phyloP scores from a whole-genome alignment of 2,113 vertebrate species.

The Megaleporinus macrocephalus region DNA sequence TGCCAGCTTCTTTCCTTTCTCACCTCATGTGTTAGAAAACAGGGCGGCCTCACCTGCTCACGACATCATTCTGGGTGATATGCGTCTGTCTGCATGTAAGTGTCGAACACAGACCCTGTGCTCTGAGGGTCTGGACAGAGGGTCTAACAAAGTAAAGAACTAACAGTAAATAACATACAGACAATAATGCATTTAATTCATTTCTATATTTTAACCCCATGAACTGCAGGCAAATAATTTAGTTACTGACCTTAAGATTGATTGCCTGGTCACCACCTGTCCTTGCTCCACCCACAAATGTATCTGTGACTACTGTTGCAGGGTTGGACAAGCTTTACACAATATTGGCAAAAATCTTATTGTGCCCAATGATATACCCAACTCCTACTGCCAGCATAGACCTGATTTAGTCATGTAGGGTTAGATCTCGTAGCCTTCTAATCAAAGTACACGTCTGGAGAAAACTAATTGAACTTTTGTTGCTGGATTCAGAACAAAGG shows the following conservation, averaged over 20 bases:
- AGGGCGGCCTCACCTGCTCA: conserved; percentile 2
- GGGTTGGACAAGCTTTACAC: background rate
- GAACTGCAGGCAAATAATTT: background rate
- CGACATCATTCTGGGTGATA: conserved; percentile 20
- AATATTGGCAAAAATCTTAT: too few species aligned
- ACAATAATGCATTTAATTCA: too few species aligned
- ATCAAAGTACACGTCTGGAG: too few species aligned
- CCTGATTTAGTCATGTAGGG: too few species aligned
- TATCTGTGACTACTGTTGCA: background rate
- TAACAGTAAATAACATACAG: too few species aligned
- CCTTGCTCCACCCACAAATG: background rate
- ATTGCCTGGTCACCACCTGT: background rate
- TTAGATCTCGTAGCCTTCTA: too few species aligned
- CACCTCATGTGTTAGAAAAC: conserved; percentile 11
- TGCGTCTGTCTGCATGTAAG: conserved; percentile 20
- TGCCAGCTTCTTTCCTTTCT: conserved; percentile 42
- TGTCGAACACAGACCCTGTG: conserved; percentile 62
- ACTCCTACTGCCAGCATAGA: too few species aligned
- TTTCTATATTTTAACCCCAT: too few species aligned
- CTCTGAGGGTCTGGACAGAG: conserved; percentile 30
- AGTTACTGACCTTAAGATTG: background rate
- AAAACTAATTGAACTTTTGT: too few species aligned
- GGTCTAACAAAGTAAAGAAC: conserved; percentile 10
- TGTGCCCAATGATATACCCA: too few species aligned
- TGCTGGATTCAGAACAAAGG: too few species aligned